Conservation (phyloP, 1,140 invertebrate species). For the Lasioglossum albipes region DNA sequence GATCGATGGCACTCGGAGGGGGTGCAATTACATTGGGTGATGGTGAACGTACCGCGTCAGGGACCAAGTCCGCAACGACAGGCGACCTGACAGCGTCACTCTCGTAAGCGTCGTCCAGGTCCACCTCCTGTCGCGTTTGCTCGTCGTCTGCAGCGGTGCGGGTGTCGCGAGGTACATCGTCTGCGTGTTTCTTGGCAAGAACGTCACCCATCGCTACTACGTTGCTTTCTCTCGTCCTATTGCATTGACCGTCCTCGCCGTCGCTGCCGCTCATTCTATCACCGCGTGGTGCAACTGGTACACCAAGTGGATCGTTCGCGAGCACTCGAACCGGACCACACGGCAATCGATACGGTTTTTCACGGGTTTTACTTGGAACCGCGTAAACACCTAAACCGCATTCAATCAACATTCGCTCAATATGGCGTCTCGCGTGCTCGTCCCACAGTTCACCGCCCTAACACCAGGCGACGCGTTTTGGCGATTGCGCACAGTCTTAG, state of each 20-base stretch:
- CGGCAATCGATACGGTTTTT: constrained; percentile 52
- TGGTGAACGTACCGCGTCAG: constrained; percentile 43
- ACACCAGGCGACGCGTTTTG: constrained; percentile 15
- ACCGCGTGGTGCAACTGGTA: neutral
- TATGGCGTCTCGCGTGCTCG: constrained; percentile 65
- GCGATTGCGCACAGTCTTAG: constrained; percentile 18
- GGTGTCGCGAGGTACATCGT: constrained; percentile 38
- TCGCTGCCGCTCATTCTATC: constrained; percentile 65
- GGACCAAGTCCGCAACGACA: constrained; percentile 27
- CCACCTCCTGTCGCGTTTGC: constrained; percentile 29
- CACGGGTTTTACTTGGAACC: constrained; percentile 55
- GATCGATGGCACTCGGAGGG: neutral
- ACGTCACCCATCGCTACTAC: constrained; percentile 71
- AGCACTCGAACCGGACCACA: constrained; percentile 4
- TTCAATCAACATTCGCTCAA: constrained; percentile 67
- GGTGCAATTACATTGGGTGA: neutral
- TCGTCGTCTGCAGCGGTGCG: constrained; percentile 28
- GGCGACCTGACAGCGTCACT: constrained; percentile 44
- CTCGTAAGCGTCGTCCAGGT: constrained; percentile 32
- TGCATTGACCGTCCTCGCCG: constrained; percentile 60
- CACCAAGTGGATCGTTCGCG: constrained; percentile 39
- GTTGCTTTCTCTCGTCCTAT: constrained; percentile 56
- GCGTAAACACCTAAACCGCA: constrained; percentile 68
- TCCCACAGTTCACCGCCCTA: constrained; percentile 5
- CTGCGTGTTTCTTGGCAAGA: constrained; percentile 68